Base-by-base conservation (phyloP, 2,888 invertebrate species). In the Cantharis lateralis region DNA sequence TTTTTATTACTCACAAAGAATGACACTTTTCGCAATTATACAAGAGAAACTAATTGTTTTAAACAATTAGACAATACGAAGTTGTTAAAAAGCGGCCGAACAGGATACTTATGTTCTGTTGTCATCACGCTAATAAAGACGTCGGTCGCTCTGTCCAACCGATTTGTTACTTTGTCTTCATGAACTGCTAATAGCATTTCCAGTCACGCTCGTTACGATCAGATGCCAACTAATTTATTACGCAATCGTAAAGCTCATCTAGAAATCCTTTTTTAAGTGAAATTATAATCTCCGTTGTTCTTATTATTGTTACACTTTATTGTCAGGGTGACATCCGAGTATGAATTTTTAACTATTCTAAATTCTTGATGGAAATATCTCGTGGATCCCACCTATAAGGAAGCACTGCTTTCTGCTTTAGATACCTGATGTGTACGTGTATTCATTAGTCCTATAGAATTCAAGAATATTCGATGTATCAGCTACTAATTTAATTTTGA, bases 101-200 rank as follows among this genome's bases (percentile, higher is more conserved):
- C 75, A 72, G 71, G 74, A 71, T 70, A 79, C 73, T 79, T 73
- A 76, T 78, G 78, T 77, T 72, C 75, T 74, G 77, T 76, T 71
- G 77, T 70, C 72, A 70, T 72, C 74, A 68, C 61, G 64, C 75
- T 78, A 80, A 79, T 80, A 80, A 80, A 79, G 79, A 80, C 79
- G 79, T 80, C 80, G 70, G 48, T 48, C 48, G 48, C 48, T 48
- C 48, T 77, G 76, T 75, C 71, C 69, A 48, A 63, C 76, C 78
- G 71, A 80, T 78, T 78, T 80, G 80, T 80, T 74, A 75, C 75
- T 76, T 74, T 75, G 75, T 77, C 62, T 75, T 75, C 78, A 78
- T 76, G 77, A 77, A 72, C 78, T 62, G 72, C 80, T 80, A 78
- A 80, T 80, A 78, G 77, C 78, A 74, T 80, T 80, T 78, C 80